Percentiles rank a stretch among this genome's conserved stretches.
These are phyloP conservation scores for Rapana venosa DNA, from an alignment of 2,888 invertebrate genomes.

Conservation along the genomic window DNA sequence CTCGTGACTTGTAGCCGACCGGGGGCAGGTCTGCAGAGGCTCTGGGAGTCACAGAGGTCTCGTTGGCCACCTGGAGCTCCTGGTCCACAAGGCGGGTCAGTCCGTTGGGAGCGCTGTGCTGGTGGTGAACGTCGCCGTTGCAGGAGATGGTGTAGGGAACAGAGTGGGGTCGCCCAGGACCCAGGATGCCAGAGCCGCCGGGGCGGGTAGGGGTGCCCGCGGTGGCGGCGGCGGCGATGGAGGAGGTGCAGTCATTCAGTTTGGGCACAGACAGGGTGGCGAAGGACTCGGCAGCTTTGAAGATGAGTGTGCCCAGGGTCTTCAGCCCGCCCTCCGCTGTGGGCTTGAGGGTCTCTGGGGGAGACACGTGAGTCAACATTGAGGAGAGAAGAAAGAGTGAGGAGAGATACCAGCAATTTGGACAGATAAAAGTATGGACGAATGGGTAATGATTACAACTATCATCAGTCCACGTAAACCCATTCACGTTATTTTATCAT, in stretches of 20 bases:
- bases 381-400: slow-evolving; percentile 41
- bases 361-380: background rate
- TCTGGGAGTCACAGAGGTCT: background rate
- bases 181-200: background rate
- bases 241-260: background rate
- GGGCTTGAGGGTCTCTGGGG: background rate
- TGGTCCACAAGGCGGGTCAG: background rate
- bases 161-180: background rate
- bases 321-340: background rate
- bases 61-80: background rate
- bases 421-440: too few species aligned
- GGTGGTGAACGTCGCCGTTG: background rate
- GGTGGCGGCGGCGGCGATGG: background rate
- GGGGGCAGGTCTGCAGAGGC: background rate
- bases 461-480: too few species aligned
- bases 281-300: slow-evolving; percentile 8
- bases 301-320: background rate
- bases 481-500: too few species aligned
- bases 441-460: too few species aligned
- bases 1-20: too few species aligned
- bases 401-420: slow-evolving; percentile 38
- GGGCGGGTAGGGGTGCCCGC: background rate
- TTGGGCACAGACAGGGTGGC: background rate
- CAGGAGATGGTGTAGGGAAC: background rate
- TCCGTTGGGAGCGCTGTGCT: background rate